Evolutionary conservation across 2,113 vertebrate genomes (phyloP).

Genomic region (Craseonycteris thonglongyai): DNA sequence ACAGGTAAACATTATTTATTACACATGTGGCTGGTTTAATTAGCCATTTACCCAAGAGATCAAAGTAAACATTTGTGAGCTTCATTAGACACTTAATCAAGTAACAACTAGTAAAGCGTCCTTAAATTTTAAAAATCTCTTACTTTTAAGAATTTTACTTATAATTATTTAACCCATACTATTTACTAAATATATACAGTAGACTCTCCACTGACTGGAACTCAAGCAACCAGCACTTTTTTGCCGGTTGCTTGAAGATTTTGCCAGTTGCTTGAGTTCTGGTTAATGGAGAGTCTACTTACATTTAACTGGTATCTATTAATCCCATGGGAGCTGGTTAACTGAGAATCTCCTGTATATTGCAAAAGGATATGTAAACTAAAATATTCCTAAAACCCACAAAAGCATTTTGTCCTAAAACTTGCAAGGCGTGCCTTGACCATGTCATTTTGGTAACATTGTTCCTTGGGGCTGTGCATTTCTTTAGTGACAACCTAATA

Average conservation of each 20-base stretch:
- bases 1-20: slow-evolving; percentile 53
- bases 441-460: neutral
- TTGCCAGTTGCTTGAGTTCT: no score
- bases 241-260: no score
- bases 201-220: no score
- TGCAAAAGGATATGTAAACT: neutral
- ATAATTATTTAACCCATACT: slow-evolving; percentile 9
- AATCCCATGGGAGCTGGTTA: no score
- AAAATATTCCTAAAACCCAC: neutral
- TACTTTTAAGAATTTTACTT: slow-evolving; percentile 38
- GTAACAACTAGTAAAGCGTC: neutral
- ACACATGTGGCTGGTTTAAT: slow-evolving; percentile 60
- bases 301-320: no score
- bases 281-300: no score
- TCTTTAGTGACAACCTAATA: neutral
- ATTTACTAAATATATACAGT: neutral
- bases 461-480: neutral
- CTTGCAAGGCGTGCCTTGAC: neutral
- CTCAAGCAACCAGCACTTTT: no score
- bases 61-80: slow-evolving; percentile 60
- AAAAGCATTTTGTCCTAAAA: neutral
- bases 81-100: slow-evolving; percentile 25
- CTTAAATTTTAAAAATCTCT: slow-evolving; percentile 53
- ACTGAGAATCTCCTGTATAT: no score
- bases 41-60: slow-evolving; percentile 60